Evolutionary conservation across 30 jellyfish, hydroid and myxozoan species (phyloP).

Genomic region (Cassiopea xamachana): DNA sequence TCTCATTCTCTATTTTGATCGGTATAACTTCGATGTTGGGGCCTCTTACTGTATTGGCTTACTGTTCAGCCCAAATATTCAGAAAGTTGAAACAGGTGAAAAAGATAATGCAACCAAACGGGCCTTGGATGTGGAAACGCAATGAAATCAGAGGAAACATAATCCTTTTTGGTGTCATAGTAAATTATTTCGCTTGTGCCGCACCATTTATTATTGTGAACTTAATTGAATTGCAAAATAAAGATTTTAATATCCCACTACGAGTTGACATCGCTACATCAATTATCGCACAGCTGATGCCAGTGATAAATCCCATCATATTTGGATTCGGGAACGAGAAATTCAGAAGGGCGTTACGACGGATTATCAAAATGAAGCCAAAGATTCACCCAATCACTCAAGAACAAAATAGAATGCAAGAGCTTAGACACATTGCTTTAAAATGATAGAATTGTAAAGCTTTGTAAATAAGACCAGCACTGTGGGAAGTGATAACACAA

Average conservation of each 20-base stretch:
- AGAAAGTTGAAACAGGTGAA: slow-evolving; percentile 1
- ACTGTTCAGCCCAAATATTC: slow-evolving; percentile 10
- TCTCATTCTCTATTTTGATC: slow-evolving; percentile 3
- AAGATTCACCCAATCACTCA: neutral
- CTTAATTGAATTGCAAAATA: neutral
- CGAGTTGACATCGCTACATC: slow-evolving; percentile 27
- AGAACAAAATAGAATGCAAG: neutral
- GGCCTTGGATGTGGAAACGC: slow-evolving; percentile 5
- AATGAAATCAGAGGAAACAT: slow-evolving; percentile 34
- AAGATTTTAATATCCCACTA: neutral
- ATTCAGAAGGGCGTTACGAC: slow-evolving; percentile 19
- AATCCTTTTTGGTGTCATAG: slow-evolving; percentile 17
- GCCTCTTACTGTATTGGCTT: neutral
- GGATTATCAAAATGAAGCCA: neutral
- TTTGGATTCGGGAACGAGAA: slow-evolving; percentile 39
- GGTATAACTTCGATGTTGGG: slow-evolving; percentile 30
- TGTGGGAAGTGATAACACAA: no score
- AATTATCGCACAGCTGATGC: slow-evolving; percentile 27
- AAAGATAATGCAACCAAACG: neutral
- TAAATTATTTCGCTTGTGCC: slow-evolving; percentile 17
- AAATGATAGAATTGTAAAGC: neutral
- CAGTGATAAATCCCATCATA: slow-evolving; percentile 19
- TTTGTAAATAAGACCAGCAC: no score
- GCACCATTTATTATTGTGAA: slow-evolving; percentile 17
- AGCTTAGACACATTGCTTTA: neutral